phyloP scores from a whole-genome alignment of 2,888 invertebrate species.

The Euphydryas editha region DNA sequence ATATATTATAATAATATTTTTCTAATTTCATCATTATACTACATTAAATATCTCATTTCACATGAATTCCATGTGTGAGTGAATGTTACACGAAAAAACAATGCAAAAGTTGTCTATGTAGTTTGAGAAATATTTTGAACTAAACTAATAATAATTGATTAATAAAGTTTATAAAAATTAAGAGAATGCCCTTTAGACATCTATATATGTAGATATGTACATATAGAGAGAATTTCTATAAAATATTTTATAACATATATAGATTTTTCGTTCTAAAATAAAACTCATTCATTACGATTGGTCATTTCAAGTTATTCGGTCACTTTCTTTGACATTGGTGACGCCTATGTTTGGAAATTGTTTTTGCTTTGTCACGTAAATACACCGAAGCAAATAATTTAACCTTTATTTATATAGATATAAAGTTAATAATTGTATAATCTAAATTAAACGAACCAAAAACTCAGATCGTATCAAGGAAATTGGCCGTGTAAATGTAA shows the following conservation, averaged over 20 bases:
- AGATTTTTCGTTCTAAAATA: background rate
- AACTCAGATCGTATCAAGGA: constrained; percentile 27
- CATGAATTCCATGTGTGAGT: too few species aligned
- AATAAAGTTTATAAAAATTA: too few species aligned
- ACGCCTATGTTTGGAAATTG: constrained; percentile 38
- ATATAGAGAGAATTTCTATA: background rate
- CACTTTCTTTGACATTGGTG: constrained; percentile 39
- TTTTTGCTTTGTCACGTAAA: constrained; percentile 38
- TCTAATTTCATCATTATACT: too few species aligned
- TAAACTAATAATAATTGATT: too few species aligned
- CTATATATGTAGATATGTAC: constrained; percentile 9
- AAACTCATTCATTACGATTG: constrained; percentile 22
- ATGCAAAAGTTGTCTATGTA: too few species aligned
- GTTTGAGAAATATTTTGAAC: too few species aligned
- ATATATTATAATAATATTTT: too few species aligned
- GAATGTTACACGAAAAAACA: too few species aligned
- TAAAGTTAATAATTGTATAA: constrained; percentile 23
- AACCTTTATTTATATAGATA: constrained; percentile 7
- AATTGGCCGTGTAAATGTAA: constrained; percentile 18
- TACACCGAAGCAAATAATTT: constrained; percentile 1
- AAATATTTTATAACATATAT: too few species aligned
- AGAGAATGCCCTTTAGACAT: too few species aligned
- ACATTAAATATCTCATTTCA: too few species aligned
- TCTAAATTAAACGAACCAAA: background rate
- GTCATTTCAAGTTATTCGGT: constrained; percentile 34